Conservation (phyloP, 2,888 invertebrate species). For the Pandemis cinnamomeana region DNA sequence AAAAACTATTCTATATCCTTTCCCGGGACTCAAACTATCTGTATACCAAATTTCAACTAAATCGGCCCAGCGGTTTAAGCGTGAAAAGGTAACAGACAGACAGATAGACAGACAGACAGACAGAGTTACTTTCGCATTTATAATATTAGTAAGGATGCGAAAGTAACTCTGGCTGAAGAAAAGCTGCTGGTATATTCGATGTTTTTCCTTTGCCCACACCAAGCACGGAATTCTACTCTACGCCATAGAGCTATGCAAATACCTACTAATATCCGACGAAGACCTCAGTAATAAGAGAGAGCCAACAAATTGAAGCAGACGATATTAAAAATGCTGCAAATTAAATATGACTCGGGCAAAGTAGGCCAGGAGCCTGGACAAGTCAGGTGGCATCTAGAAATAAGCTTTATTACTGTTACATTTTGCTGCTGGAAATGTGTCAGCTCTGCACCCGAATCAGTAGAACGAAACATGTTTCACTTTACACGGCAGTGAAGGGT, state of each 20-base stretch:
- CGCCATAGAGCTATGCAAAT: neutral
- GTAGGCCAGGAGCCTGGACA: slow-evolving; percentile 10
- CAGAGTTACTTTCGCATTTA: too few relatives aligned
- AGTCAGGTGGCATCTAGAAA: slow-evolving; percentile 16
- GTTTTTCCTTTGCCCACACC: too few relatives aligned
- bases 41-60: too few relatives aligned
- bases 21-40: too few relatives aligned
- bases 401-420: neutral
- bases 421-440: neutral
- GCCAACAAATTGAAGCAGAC: slow-evolving; percentile 17
- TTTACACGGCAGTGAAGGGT: neutral
- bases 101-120: too few relatives aligned
- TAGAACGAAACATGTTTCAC: neutral
- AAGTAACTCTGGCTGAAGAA: too few relatives aligned
- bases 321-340: slow-evolving; percentile 37
- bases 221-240: neutral
- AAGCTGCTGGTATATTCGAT: too few relatives aligned
- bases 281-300: neutral
- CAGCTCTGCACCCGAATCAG: neutral
- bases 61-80: too few relatives aligned
- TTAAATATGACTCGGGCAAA: slow-evolving; percentile 24
- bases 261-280: neutral
- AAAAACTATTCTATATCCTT: too few relatives aligned
- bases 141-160: too few relatives aligned
- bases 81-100: too few relatives aligned